These are phyloP conservation scores for Acleris literana DNA, from an alignment of 2,888 invertebrate genomes.

Conservation along the genomic window DNA sequence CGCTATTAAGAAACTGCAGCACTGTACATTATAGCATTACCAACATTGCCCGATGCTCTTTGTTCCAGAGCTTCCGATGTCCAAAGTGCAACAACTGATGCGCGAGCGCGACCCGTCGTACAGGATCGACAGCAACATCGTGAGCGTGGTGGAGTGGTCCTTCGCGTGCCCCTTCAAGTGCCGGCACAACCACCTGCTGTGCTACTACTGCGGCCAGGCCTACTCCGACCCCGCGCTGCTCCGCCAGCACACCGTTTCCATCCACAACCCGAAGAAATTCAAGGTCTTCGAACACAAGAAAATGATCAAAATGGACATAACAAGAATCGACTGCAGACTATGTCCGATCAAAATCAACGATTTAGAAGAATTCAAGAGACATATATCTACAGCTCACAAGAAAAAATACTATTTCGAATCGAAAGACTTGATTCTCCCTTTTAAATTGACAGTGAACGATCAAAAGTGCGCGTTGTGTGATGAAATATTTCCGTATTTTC, in stretches of 20 bases:
- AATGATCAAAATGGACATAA: slow-evolving; percentile 73
- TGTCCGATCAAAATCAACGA: slow-evolving; percentile 57
- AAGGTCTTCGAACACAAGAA: slow-evolving; percentile 69
- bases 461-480: slow-evolving; percentile 66
- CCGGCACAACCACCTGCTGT: slow-evolving; percentile 68
- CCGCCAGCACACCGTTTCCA: slow-evolving; percentile 52
- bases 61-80: slow-evolving; percentile 63
- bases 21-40: too few relatives aligned
- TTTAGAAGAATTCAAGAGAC: slow-evolving; percentile 63
- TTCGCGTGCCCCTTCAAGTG: slow-evolving; percentile 74
- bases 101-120: slow-evolving; percentile 69
- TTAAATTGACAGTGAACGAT: slow-evolving; percentile 57
- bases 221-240: slow-evolving; percentile 57
- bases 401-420: slow-evolving; percentile 67
- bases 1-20: too few relatives aligned
- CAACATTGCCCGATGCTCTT: not conserved
- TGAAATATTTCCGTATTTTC: slow-evolving; percentile 64
- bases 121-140: slow-evolving; percentile 70
- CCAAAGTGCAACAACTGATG: slow-evolving; percentile 66
- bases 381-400: slow-evolving; percentile 57
- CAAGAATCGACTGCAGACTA: slow-evolving; percentile 67
- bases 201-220: slow-evolving; percentile 68
- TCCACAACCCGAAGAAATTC: slow-evolving; percentile 65
- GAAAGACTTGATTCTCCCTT: slow-evolving; percentile 66
- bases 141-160: slow-evolving; percentile 67